phyloP scores from a whole-genome alignment of 2,888 invertebrate genomes.

The Hedychridium roseum region DNA sequence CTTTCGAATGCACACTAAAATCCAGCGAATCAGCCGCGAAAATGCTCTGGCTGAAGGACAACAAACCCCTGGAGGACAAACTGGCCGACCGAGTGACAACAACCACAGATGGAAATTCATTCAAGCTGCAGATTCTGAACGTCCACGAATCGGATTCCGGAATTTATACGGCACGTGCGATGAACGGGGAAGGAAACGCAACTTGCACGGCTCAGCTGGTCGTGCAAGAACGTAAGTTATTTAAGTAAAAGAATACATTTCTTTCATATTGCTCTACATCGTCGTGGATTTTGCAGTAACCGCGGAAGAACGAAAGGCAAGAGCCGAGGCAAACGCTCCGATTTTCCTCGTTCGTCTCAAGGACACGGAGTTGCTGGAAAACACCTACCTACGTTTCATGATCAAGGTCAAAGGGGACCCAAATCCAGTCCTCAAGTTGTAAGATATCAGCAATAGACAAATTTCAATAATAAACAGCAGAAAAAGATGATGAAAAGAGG shows the following conservation, averaged over 20 bases:
- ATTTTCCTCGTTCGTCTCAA: constrained; percentile 85
- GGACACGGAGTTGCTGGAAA: constrained; percentile 86
- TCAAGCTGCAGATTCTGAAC: constrained; percentile 79
- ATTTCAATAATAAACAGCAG: not conserved
- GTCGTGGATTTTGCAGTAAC: constrained; percentile 68
- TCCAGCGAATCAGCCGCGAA: constrained; percentile 67
- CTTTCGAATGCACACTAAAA: constrained; percentile 80
- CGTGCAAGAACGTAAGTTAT: constrained; percentile 82
- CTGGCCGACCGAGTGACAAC: constrained; percentile 78
- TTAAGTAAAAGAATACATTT: no score
- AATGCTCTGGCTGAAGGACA: constrained; percentile 88
- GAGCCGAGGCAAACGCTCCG: constrained; percentile 78
- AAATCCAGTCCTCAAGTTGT: constrained; percentile 91
- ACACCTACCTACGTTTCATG: constrained; percentile 88
- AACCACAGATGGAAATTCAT: constrained; percentile 68
- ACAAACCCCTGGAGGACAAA: constrained; percentile 79
- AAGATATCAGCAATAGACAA: constrained; percentile 67
- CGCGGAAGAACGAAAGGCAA: constrained; percentile 74
- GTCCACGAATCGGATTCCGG: constrained; percentile 83
- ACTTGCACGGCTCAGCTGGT: constrained; percentile 88
- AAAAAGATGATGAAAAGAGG: no score
- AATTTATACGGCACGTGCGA: constrained; percentile 88
- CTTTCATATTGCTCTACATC: constrained; percentile 9
- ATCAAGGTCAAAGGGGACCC: constrained; percentile 88
- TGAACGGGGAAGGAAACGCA: constrained; percentile 80